Percentiles rank a stretch among this genome's conserved stretches.
Evolutionary conservation across 2,888 invertebrate species (phyloP).

Genomic region (Sepiola atlantica): DNA sequence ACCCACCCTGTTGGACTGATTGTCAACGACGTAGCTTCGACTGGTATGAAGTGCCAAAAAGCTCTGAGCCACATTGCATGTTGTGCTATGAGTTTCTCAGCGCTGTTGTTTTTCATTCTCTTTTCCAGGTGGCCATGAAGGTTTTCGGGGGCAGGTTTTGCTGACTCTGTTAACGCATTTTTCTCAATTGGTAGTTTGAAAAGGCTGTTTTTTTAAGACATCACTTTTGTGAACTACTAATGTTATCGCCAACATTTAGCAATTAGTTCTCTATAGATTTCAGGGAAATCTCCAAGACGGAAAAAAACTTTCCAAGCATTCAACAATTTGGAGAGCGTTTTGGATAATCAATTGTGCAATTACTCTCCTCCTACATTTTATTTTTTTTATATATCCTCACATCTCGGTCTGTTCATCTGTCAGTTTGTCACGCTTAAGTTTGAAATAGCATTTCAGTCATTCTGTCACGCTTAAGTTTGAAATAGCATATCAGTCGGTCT

Average conservation of each 20-base stretch:
- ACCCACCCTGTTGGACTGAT: no score
- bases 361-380: background rate
- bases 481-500: no score
- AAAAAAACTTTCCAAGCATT: background rate
- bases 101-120: no score
- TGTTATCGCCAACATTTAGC: background rate
- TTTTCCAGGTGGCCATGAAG: no score
- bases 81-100: no score
- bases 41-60: no score
- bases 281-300: background rate
- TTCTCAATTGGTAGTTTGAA: background rate
- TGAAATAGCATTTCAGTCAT: no score
- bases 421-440: no score
- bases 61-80: no score
- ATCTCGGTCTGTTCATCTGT: background rate
- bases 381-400: background rate
- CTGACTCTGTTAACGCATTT: background rate
- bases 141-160: no score
- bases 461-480: no score
- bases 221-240: background rate
- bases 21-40: no score
- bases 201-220: background rate
- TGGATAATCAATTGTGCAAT: background rate
- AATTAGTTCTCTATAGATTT: background rate
- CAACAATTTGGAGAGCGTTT: background rate